Percentiles rank a stretch among this genome's conserved stretches.
Conservation (phyloP, 2,888 invertebrate species). For the Ditula angustiorana region DNA sequence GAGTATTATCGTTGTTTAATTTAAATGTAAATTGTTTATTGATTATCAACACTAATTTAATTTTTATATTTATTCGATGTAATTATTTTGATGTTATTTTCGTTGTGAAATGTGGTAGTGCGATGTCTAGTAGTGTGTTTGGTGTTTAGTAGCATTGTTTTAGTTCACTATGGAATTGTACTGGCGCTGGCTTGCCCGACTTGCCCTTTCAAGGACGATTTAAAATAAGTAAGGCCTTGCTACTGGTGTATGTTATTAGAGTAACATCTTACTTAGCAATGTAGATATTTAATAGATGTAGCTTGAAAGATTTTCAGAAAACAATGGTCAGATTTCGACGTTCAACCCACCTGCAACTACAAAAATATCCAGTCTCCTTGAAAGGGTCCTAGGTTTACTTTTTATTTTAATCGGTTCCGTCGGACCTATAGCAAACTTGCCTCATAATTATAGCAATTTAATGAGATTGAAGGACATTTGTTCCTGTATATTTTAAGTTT, state of each 20-base stretch:
- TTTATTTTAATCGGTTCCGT: constrained; percentile 18
- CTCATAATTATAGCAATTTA: constrained; percentile 38
- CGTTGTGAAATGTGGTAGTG: constrained; percentile 67
- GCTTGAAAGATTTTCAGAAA: constrained; percentile 26
- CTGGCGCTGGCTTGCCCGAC: constrained; percentile 43
- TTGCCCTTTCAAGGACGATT: constrained; percentile 37
- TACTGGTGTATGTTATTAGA: constrained; percentile 6
- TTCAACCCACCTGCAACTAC: constrained; percentile 39
- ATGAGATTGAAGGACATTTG: constrained; percentile 38
- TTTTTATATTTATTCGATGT: constrained; percentile 75
- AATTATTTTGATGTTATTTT: constrained; percentile 70
- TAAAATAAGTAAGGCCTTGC: background rate
- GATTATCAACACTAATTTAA: constrained; percentile 58
- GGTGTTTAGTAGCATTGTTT: constrained; percentile 52
- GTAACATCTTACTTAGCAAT: constrained; percentile 10
- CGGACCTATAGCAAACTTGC: constrained; percentile 31
- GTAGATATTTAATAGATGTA: constrained; percentile 36
- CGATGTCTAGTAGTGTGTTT: constrained; percentile 61
- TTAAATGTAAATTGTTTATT: constrained; percentile 76
- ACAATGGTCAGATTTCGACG: constrained; percentile 17
- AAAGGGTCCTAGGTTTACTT: constrained; percentile 28
- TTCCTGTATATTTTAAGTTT: constrained; percentile 37
- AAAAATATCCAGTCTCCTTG: constrained; percentile 27
- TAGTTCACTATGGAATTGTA: constrained; percentile 21
- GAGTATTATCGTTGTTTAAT: constrained; percentile 83